A percentile compares a stretch with the other conserved stretches of the same genome.
These are phyloP conservation scores for Calyptomena viridis DNA, from an alignment of 2,113 vertebrate genomes.

Conservation along the genomic window DNA sequence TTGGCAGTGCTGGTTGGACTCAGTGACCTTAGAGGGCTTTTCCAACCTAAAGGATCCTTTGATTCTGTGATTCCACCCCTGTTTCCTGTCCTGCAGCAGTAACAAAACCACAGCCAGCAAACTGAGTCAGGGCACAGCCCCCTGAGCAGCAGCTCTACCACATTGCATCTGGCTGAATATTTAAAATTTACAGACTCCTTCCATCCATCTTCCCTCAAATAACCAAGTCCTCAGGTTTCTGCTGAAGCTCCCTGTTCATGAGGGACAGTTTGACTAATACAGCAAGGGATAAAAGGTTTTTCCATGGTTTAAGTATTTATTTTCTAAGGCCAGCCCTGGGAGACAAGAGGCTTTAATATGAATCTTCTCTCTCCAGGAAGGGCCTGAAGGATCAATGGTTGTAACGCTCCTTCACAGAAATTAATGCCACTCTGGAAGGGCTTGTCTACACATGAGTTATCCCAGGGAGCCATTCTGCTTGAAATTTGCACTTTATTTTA, in stretches of 20 bases:
- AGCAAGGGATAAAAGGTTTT: slow-evolving; percentile 10
- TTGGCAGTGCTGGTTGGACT: not conserved
- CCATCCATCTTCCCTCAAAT: not conserved
- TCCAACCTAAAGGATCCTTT: not conserved
- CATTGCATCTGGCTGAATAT: not conserved
- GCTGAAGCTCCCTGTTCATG: not conserved
- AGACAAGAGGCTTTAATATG: not conserved
- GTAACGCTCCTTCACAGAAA: slow-evolving; percentile 15
- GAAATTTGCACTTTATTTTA: not conserved
- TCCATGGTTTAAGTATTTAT: slow-evolving; percentile 2
- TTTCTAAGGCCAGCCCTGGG: not conserved
- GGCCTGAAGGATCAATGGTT: not conserved
- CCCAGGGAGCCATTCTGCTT: not conserved
- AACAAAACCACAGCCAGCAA: not conserved
- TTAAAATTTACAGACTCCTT: not conserved
- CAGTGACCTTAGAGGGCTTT: not conserved
- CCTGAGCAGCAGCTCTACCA: not conserved
- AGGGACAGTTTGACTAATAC: slow-evolving; percentile 14
- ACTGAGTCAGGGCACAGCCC: not conserved
- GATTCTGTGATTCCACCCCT: not conserved
- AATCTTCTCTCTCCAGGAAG: not conserved
- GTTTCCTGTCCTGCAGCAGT: not conserved
- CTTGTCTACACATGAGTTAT: not conserved
- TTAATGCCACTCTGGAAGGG: not conserved
- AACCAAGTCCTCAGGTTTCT: not conserved